These are phyloP conservation scores for Scatophagus argus DNA, from an alignment of 2,113 vertebrate genomes.

Conservation along the genomic window DNA sequence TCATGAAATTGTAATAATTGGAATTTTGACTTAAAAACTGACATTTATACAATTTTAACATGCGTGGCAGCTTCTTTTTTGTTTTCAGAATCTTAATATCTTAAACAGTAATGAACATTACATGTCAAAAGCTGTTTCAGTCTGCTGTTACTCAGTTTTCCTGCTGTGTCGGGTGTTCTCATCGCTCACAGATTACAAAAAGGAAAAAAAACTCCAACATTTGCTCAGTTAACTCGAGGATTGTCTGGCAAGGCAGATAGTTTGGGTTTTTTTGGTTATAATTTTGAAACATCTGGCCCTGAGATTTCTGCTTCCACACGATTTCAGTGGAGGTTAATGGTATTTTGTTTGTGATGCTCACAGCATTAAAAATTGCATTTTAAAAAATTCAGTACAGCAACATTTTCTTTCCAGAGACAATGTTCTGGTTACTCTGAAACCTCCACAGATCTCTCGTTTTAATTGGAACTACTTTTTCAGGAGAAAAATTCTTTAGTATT, in stretches of 20 bases:
- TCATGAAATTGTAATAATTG: too few relatives aligned
- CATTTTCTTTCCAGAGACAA: not conserved
- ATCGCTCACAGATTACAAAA: not conserved
- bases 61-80: too few relatives aligned
- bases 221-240: not conserved
- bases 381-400: not conserved
- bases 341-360: not conserved
- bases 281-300: not conserved
- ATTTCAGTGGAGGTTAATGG: not conserved
- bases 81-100: too few relatives aligned
- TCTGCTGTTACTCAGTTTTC: not conserved
- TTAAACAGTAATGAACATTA: too few relatives aligned
- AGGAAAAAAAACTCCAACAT: not conserved
- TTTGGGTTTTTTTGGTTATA: not conserved
- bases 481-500: not conserved
- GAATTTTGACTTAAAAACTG: not conserved
- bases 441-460: not conserved
- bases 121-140: not conserved
- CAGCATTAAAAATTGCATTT: not conserved
- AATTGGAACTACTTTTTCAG: not conserved
- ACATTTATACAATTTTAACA: too few relatives aligned
- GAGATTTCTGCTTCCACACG: not conserved
- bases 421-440: not conserved
- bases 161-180: not conserved
- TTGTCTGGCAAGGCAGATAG: not conserved